A percentile compares a stretch with the other conserved stretches of the same genome.
phyloP scores from a whole-genome alignment of 1,140 invertebrate genomes.

The Anthonomus grandis region DNA sequence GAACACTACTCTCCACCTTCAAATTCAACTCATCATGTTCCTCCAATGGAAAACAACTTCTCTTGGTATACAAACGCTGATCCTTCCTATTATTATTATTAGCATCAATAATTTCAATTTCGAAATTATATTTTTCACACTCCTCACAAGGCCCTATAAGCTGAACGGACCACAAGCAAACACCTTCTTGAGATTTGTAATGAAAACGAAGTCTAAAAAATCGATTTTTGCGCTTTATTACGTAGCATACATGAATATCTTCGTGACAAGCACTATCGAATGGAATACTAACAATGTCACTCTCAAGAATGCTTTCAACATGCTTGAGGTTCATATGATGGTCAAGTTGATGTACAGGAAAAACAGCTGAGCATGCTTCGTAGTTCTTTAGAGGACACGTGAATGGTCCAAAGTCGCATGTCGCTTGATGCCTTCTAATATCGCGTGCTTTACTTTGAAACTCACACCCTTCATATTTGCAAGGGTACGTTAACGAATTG shows the following conservation, averaged over 20 bases:
- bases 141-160: slow-evolving; percentile 25
- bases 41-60: too few species aligned
- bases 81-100: too few species aligned
- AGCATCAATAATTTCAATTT: slow-evolving; percentile 29
- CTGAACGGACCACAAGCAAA: slow-evolving; percentile 19
- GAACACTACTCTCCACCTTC: too few species aligned
- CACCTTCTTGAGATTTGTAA: slow-evolving; percentile 7
- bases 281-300: slow-evolving; percentile 19
- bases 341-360: slow-evolving; percentile 13
- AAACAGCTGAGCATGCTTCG: slow-evolving; percentile 7
- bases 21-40: too few species aligned
- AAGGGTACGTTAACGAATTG: slow-evolving; percentile 25
- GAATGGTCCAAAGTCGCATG: slow-evolving; percentile 19
- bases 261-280: slow-evolving; percentile 8
- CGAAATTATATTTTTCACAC: slow-evolving; percentile 23
- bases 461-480: slow-evolving; percentile 23
- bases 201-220: slow-evolving; percentile 23
- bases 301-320: slow-evolving; percentile 25
- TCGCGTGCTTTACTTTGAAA: slow-evolving; percentile 15
- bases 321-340: slow-evolving; percentile 21
- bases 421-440: slow-evolving; percentile 26
- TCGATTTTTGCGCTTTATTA: slow-evolving; percentile 5
- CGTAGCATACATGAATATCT: slow-evolving; percentile 19
- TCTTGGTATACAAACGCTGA: not conserved
- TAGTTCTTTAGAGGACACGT: slow-evolving; percentile 23